These are phyloP conservation scores for Flexamia atlantica DNA, from an alignment of 2,888 invertebrate species.

Conservation along the genomic window DNA sequence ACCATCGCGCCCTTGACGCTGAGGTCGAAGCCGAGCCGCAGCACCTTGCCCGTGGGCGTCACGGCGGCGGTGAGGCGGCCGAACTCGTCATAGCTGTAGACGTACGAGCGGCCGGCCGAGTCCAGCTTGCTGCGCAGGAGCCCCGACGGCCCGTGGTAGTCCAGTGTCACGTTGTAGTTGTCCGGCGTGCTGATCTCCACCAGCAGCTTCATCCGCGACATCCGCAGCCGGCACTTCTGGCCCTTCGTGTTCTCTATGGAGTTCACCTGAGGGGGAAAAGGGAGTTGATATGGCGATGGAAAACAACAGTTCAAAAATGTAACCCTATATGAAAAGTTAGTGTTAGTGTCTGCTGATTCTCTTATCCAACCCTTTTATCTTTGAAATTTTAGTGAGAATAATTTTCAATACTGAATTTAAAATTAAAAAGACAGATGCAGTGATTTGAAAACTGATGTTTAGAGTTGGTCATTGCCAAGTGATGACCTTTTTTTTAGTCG, in stretches of 20 bases:
- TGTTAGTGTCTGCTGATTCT: no score
- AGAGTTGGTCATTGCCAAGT: no score
- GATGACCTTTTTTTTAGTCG: no score
- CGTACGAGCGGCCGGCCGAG: conserved; percentile 91
- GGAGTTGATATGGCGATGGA: conserved; percentile 62
- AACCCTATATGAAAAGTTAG: no score
- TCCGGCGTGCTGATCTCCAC: conserved; percentile 95
- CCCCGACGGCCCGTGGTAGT: conserved; percentile 94
- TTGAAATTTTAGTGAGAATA: no score
- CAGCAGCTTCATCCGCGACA: conserved; percentile 95
- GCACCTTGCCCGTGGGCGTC: conserved; percentile 96
- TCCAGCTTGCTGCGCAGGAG: conserved; percentile 87
- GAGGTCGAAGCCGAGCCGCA: conserved; percentile 92
- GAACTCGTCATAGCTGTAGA: conserved; percentile 97
- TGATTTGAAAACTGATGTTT: no score
- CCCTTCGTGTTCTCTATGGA: conserved; percentile 97
- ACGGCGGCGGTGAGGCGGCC: conserved; percentile 94
- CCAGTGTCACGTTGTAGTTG: conserved; percentile 95
- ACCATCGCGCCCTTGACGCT: conserved; percentile 94
- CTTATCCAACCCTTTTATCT: no score
- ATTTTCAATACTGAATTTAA: no score
- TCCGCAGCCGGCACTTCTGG: conserved; percentile 92
- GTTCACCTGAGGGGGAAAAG: conserved; percentile 79
- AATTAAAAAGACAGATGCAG: no score
- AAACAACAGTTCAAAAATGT: neutral